Conservation (phyloP, 2,797 vertebrate genomes). For the Monodelphis domestica region DNA sequence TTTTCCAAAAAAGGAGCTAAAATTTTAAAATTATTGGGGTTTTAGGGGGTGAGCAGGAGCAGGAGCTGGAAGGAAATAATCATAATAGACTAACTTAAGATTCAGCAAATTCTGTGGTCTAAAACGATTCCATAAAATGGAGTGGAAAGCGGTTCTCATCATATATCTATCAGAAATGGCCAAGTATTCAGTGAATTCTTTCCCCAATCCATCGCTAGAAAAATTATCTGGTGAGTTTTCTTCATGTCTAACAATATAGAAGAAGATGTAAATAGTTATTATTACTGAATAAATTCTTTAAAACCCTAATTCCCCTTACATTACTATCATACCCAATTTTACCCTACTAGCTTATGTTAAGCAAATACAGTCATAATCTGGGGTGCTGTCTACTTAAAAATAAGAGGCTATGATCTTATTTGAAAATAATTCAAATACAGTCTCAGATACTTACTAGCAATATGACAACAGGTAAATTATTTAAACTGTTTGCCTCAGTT, state of each 20-base stretch:
- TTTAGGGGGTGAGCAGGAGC: not conserved
- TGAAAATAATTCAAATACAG: not conserved
- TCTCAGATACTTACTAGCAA: not conserved
- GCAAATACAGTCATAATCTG: not conserved
- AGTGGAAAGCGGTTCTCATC: not conserved
- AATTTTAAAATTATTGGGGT: not conserved
- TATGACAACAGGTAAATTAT: not conserved
- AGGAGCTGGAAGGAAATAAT: not conserved
- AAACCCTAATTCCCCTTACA: not conserved
- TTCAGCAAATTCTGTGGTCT: not conserved
- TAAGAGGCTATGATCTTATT: not conserved
- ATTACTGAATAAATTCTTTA: not conserved
- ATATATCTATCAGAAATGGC: not conserved
- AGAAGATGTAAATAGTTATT: not conserved
- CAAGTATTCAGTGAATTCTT: not conserved
- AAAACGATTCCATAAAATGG: not conserved
- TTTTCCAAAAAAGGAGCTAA: not conserved
- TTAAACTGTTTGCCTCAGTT: not conserved
- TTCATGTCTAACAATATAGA: not conserved
- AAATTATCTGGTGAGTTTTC: not conserved
- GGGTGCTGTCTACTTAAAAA: not conserved
- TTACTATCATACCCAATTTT: not conserved
- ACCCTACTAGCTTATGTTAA: not conserved
- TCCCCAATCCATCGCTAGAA: not conserved
- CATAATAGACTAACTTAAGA: not conserved